Evolutionary conservation across 2,888 invertebrate species (phyloP).

Genomic region (Troglohyphantes excavatus): DNA sequence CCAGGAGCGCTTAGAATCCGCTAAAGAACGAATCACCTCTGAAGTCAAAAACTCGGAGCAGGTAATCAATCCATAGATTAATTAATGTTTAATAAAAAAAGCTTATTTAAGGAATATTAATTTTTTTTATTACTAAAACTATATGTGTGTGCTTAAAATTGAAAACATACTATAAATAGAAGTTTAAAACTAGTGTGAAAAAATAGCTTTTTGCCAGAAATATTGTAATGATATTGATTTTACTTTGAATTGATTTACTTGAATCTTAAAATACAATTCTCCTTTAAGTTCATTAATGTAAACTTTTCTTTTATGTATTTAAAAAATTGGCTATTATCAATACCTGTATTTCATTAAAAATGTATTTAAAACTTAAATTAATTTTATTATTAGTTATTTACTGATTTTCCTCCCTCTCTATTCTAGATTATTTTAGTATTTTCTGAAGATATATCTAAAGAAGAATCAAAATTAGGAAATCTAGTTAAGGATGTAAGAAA

Average conservation of each 20-base stretch:
- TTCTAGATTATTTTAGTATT: slow-evolving; percentile 81
- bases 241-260: too few species aligned
- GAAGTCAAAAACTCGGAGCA: slow-evolving; percentile 81
- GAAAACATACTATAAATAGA: too few species aligned
- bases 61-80: neutral
- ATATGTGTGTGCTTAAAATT: too few species aligned
- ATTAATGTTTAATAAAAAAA: too few species aligned
- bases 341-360: too few species aligned
- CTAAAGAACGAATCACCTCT: slow-evolving; percentile 86
- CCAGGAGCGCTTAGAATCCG: slow-evolving; percentile 85
- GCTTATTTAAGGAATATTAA: neutral
- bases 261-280: too few species aligned
- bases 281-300: too few species aligned
- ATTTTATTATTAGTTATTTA: neutral
- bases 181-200: too few species aligned
- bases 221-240: too few species aligned
- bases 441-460: slow-evolving; percentile 82
- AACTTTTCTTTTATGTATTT: neutral
- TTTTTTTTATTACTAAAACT: neutral
- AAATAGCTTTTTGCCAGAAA: too few species aligned
- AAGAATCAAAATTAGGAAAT: slow-evolving; percentile 81
- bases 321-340: neutral
- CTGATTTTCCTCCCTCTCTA: too few species aligned
- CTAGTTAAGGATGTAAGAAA: slow-evolving; percentile 81
- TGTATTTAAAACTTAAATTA: too few species aligned